phyloP scores from a whole-genome alignment of 2,113 vertebrate genomes.

The Eonycteris spelaea region DNA sequence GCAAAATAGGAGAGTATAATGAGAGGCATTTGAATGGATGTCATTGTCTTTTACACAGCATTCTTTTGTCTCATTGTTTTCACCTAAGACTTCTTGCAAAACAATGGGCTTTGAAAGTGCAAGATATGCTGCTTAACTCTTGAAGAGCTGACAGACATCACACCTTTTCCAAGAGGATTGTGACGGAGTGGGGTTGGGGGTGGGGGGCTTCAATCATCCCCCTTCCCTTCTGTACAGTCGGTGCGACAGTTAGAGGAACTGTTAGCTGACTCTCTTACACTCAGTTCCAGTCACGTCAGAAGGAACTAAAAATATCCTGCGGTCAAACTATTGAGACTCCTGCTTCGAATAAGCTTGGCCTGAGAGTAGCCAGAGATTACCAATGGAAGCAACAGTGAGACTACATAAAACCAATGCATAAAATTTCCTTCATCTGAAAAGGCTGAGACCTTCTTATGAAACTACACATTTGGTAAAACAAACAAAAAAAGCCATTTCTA shows the following conservation, averaged over 20 bases:
- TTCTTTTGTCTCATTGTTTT: conserved; percentile 70
- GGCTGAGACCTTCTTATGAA: neutral
- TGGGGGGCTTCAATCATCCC: conserved; percentile 41
- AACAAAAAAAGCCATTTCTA: conserved; percentile 36
- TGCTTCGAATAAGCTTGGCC: neutral
- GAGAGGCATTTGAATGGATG: conserved; percentile 69
- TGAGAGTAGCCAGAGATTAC: neutral
- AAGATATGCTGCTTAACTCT: conserved; percentile 66
- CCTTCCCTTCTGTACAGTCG: neutral
- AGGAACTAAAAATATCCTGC: conserved; percentile 27
- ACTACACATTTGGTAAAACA: too few relatives aligned
- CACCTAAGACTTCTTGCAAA: conserved; percentile 74
- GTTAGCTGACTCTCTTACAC: conserved; percentile 42
- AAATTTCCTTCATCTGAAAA: conserved; percentile 1
- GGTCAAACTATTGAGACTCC: conserved; percentile 5
- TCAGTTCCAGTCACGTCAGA: neutral
- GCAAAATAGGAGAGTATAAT: conserved; percentile 55
- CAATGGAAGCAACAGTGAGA: neutral
- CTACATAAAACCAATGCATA: neutral
- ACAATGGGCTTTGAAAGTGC: conserved; percentile 63
- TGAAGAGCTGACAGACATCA: conserved; percentile 62
- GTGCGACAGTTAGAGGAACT: conserved; percentile 36
- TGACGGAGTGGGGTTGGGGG: neutral
- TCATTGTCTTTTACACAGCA: conserved; percentile 72
- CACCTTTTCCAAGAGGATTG: conserved; percentile 48